These are phyloP conservation scores for Julus scandinavius DNA, from an alignment of 2,888 invertebrate species.

Conservation along the genomic window DNA sequence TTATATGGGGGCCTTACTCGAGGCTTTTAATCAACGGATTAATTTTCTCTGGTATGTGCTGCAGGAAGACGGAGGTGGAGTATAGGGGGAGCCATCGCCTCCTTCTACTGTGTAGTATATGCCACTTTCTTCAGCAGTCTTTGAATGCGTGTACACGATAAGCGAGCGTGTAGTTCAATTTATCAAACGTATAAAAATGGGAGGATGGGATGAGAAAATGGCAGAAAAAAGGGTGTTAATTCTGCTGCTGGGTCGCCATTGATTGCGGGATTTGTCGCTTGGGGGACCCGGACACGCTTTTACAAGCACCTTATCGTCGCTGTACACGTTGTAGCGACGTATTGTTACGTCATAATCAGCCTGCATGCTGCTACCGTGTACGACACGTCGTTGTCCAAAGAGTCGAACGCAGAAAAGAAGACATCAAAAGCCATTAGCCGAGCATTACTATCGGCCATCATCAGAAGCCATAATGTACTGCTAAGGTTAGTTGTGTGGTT, in stretches of 20 bases:
- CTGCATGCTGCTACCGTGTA: not conserved
- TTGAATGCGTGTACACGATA: not conserved
- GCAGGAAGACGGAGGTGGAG: not conserved
- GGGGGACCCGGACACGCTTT: conserved; percentile 44
- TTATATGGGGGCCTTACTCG: no score
- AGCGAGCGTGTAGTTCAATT: conserved; percentile 25
- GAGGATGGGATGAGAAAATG: not conserved
- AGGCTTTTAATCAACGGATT: not conserved
- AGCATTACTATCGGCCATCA: conserved; percentile 53
- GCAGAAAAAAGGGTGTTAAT: conserved; percentile 43
- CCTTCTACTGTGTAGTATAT: no score
- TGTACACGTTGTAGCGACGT: conserved; percentile 50
- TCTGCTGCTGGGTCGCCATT: conserved; percentile 34
- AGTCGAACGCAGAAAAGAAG: conserved; percentile 42
- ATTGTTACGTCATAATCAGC: conserved; percentile 49
- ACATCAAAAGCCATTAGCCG: conserved; percentile 53
- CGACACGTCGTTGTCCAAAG: conserved; percentile 28
- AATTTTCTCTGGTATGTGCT: not conserved
- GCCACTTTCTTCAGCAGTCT: not conserved
- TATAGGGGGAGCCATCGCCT: not conserved
- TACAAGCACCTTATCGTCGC: conserved; percentile 49
- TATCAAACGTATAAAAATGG: conserved; percentile 24
- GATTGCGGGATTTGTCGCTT: conserved; percentile 50
- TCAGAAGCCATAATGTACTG: conserved; percentile 49
- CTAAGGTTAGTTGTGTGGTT: conserved; percentile 51